Evolutionary conservation across 2,888 invertebrate species (phyloP).

Genomic region (Chydorus sphaericus): DNA sequence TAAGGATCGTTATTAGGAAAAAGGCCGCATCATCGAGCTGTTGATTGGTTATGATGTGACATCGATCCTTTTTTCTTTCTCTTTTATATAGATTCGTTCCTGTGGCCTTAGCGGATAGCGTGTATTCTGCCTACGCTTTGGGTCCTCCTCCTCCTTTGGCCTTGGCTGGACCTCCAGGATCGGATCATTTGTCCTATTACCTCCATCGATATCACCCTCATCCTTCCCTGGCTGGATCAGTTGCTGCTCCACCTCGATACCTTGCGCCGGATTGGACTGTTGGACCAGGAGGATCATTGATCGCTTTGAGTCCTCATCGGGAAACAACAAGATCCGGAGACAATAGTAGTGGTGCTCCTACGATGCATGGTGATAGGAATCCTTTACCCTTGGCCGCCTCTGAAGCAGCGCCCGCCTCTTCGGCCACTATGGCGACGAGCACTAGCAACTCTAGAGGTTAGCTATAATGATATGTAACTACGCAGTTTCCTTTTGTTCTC

Average conservation of each 20-base stretch:
- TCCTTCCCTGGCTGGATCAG: not conserved
- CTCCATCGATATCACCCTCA: slow-evolving; percentile 1
- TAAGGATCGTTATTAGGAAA: too few relatives aligned
- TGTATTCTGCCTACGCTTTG: not conserved
- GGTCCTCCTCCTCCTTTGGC: not conserved
- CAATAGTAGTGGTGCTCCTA: not conserved
- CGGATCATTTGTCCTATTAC: not conserved
- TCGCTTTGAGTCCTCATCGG: too few relatives aligned
- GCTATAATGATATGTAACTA: too few relatives aligned
- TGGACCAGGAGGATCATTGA: too few relatives aligned
- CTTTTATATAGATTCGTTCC: not conserved
- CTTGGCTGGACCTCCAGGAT: not conserved
- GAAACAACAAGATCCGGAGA: not conserved
- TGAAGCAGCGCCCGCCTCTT: slow-evolving; percentile 4
- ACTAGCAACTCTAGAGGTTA: not conserved
- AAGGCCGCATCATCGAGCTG: too few relatives aligned
- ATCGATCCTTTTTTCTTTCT: too few relatives aligned
- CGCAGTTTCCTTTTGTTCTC: too few relatives aligned
- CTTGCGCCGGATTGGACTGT: not conserved
- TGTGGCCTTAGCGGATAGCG: not conserved
- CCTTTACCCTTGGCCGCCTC: slow-evolving; percentile 2
- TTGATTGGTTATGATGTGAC: too few relatives aligned
- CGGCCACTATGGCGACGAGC: not conserved
- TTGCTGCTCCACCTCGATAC: not conserved
- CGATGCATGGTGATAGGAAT: slow-evolving; percentile 8